Conservation (phyloP, 2,113 vertebrate genomes). For the Tamias sibiricus region DNA sequence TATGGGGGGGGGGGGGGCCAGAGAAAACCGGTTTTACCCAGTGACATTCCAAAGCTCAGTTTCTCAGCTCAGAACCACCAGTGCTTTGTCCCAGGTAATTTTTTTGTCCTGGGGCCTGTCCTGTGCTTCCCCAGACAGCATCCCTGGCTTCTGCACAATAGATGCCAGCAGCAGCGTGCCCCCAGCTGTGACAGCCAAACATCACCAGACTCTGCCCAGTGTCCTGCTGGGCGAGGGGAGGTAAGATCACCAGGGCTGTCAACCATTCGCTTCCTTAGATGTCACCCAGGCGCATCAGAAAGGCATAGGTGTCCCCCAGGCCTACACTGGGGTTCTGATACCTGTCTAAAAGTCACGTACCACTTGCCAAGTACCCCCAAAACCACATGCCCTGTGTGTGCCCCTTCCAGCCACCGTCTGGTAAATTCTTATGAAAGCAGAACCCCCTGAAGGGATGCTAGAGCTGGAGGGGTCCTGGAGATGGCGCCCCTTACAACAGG, state of each 20-base stretch:
- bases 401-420: neutral
- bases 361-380: neutral
- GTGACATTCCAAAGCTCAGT: neutral
- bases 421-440: neutral
- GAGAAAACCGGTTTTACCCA: neutral
- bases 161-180: neutral
- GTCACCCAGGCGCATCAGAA: accelerated
- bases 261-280: neutral
- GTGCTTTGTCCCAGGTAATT: neutral
- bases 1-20: neutral
- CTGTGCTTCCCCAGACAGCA: neutral
- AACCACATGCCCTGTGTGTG: neutral
- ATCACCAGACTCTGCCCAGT: neutral
- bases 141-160: too few species aligned
- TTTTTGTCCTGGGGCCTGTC: neutral
- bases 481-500: neutral
- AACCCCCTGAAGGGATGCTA: neutral
- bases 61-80: neutral
- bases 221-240: accelerated
- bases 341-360: neutral
- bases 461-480: neutral
- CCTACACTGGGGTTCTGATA: accelerated
- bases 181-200: neutral
- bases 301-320: neutral
- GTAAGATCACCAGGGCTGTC: neutral